phyloP scores from a whole-genome alignment of 2,797 vertebrate species.

The Myotis vivesi region DNA sequence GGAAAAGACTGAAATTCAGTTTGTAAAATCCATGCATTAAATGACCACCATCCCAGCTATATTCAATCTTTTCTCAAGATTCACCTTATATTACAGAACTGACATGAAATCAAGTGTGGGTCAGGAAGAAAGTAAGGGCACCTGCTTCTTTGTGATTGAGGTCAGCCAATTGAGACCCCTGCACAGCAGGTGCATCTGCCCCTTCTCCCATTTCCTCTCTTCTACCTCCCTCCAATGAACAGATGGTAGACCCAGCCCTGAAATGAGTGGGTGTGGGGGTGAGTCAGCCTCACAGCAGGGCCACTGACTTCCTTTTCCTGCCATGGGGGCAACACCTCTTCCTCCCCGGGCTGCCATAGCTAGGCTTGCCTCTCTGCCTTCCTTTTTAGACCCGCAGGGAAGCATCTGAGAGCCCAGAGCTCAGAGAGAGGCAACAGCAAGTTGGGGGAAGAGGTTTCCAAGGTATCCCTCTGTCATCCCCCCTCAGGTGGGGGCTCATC shows the following conservation, averaged over 20 bases:
- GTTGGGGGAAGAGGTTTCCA: background rate
- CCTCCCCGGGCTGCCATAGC: background rate
- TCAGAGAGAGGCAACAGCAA: background rate
- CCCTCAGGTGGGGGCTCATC: background rate
- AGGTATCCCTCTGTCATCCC: background rate
- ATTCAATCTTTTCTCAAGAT: background rate
- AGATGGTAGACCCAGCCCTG: background rate
- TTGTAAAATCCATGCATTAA: background rate
- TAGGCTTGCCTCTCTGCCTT: background rate
- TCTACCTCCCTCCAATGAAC: background rate
- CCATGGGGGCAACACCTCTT: background rate
- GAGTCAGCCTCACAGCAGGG: constrained; percentile 52
- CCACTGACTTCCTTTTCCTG: constrained; percentile 65
- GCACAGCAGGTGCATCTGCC: background rate
- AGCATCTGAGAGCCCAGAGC: constrained; percentile 17
- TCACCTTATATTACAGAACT: background rate
- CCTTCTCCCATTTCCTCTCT: background rate
- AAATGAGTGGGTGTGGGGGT: background rate
- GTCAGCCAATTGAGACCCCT: background rate
- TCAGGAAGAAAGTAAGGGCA: background rate
- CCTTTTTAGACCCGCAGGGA: background rate
- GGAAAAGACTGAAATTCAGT: background rate
- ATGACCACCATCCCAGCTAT: background rate
- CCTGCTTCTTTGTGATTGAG: background rate
- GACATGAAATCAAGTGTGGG: background rate